Conservation (phyloP, 2,797 vertebrate genomes). For the Chiroxiphia lanceolata region DNA sequence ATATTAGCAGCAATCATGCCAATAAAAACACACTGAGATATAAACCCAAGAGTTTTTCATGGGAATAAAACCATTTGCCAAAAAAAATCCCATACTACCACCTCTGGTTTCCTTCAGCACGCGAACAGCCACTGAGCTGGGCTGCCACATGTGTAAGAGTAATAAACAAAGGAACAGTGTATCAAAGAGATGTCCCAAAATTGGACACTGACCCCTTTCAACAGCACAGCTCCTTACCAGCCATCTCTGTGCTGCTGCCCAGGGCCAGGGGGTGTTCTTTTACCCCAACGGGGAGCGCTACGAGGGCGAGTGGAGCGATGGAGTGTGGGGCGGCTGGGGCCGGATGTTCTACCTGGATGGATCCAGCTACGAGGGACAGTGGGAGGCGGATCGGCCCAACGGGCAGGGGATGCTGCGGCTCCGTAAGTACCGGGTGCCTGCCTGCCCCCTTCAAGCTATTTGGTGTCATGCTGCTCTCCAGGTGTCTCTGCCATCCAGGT, state of each 20-base stretch:
- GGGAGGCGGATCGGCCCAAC: slow-evolving; percentile 77
- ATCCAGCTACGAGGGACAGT: slow-evolving; percentile 89
- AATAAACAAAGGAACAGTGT: neutral
- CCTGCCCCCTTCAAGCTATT: neutral
- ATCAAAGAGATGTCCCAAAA: neutral
- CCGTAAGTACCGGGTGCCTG: slow-evolving; percentile 68
- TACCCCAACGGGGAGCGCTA: slow-evolving; percentile 78
- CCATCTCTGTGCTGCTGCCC: neutral
- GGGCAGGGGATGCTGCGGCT: slow-evolving; percentile 83
- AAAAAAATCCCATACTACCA: neutral
- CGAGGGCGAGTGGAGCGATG: slow-evolving; percentile 86
- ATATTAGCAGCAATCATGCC: neutral
- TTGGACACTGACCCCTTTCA: neutral
- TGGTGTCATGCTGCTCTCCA: fast-evolving
- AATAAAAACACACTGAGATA: neutral
- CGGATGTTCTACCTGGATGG: slow-evolving; percentile 83
- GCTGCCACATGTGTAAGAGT: neutral
- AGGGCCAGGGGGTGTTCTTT: slow-evolving; percentile 85
- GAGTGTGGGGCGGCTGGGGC: slow-evolving; percentile 85
- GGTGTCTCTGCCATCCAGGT: neutral
- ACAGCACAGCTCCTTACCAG: neutral
- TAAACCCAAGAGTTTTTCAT: neutral
- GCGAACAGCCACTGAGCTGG: fast-evolving
- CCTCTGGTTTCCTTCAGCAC: neutral
- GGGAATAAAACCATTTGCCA: neutral